Percentiles rank a stretch among this genome's conserved stretches.
phyloP scores from a whole-genome alignment of 2,113 vertebrate genomes.

The Ranitomeya imitator region DNA sequence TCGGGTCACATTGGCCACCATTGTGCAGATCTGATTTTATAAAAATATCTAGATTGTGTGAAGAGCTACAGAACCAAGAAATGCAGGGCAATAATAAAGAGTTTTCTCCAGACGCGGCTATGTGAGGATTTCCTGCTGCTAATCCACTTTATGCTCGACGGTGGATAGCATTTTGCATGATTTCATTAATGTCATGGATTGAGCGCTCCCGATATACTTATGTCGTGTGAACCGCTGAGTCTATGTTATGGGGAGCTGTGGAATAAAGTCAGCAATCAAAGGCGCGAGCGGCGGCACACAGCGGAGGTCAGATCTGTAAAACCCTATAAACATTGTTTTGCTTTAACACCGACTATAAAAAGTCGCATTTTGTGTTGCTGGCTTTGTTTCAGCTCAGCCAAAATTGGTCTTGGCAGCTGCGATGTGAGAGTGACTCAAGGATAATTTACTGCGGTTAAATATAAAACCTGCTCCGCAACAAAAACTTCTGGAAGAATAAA shows the following conservation, averaged over 20 bases:
- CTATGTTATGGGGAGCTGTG: neutral
- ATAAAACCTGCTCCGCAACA: constrained; percentile 29
- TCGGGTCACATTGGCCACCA: too few species aligned
- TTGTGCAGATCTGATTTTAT: neutral
- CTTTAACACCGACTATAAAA: constrained; percentile 29
- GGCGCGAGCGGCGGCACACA: neutral
- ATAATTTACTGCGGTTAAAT: constrained; percentile 46
- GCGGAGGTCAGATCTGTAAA: constrained; percentile 48
- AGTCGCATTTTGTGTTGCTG: constrained; percentile 19
- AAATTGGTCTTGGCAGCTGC: constrained; percentile 48
- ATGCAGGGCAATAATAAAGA: too few species aligned
- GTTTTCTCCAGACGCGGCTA: neutral
- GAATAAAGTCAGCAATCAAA: constrained; percentile 9
- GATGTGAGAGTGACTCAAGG: constrained; percentile 44
- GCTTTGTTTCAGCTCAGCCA: constrained; percentile 43
- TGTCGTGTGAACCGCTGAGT: neutral
- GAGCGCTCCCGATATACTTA: neutral
- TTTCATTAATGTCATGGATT: constrained; percentile 29
- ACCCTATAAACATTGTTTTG: constrained; percentile 28
- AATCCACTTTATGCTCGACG: constrained; percentile 22
- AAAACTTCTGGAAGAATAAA: constrained; percentile 9
- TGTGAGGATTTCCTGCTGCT: constrained; percentile 3
- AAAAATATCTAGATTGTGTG: neutral
- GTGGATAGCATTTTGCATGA: neutral
- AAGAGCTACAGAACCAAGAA: neutral